Evolutionary conservation across 2,888 invertebrate genomes (phyloP).

Genomic region (Petrophora chlorosata): DNA sequence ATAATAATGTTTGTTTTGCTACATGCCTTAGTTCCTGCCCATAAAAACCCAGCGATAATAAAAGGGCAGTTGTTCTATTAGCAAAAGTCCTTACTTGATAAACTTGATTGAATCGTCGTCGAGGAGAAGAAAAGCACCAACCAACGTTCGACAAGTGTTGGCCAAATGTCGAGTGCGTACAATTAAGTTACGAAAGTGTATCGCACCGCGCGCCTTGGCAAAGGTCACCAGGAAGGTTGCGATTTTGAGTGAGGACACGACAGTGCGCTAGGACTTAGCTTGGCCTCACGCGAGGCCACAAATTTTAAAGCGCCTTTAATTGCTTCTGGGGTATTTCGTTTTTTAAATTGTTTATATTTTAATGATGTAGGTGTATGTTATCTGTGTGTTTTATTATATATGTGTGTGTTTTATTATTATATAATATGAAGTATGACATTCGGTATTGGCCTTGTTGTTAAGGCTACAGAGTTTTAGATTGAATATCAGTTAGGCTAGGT

Average conservation of each 20-base stretch:
- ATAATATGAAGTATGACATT: too few relatives aligned
- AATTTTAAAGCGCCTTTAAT: conserved; percentile 24
- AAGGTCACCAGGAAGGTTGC: conserved; percentile 52
- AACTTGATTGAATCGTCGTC: neutral
- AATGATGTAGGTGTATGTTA: too few relatives aligned
- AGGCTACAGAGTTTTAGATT: too few relatives aligned
- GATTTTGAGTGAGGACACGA: conserved; percentile 40
- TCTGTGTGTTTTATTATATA: too few relatives aligned
- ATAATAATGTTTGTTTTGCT: too few relatives aligned
- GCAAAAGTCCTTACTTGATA: too few relatives aligned
- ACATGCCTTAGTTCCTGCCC: too few relatives aligned
- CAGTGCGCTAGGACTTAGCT: conserved; percentile 17
- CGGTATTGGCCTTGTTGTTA: too few relatives aligned
- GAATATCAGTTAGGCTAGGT: too few relatives aligned
- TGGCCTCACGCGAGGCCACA: conserved; percentile 20
- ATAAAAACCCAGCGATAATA: too few relatives aligned
- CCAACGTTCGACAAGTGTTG: conserved; percentile 29
- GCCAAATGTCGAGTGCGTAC: conserved; percentile 38
- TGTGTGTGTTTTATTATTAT: too few relatives aligned
- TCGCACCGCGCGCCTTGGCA: conserved; percentile 48
- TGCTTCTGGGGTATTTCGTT: conserved; percentile 30
- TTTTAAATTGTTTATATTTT: conserved; percentile 5
- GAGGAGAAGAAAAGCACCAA: conserved; percentile 15
- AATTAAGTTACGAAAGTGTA: conserved; percentile 57
- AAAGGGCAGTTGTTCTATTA: too few relatives aligned